These are phyloP conservation scores for Spodoptera litura DNA, from an alignment of 1,140 invertebrate species.

Conservation along the genomic window DNA sequence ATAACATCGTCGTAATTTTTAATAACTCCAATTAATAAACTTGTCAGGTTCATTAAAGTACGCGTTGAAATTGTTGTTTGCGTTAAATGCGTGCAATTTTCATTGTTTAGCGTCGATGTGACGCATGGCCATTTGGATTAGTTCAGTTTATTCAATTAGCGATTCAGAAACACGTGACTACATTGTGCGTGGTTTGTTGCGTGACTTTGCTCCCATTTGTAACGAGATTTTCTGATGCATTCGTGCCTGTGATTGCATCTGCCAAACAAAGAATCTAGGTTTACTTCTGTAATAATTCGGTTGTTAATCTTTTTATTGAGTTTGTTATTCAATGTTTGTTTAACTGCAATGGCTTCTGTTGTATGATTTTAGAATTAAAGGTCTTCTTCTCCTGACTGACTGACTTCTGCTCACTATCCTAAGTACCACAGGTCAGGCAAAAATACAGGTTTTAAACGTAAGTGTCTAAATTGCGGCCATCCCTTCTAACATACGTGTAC, in stretches of 20 bases:
- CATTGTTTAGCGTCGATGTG: slow-evolving; percentile 32
- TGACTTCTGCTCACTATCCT: too few species aligned
- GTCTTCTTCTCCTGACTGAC: too few species aligned
- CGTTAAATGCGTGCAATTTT: slow-evolving; percentile 38
- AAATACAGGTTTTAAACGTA: too few species aligned
- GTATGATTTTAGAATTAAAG: too few species aligned
- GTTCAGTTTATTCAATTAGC: slow-evolving; percentile 56
- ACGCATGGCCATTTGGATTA: slow-evolving; percentile 44
- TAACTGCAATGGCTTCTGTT: too few species aligned
- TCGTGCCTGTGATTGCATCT: slow-evolving; percentile 25
- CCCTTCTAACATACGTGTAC: too few species aligned
- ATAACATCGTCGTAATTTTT: slow-evolving; percentile 17
- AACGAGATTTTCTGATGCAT: slow-evolving; percentile 33
- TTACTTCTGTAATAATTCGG: slow-evolving; percentile 5
- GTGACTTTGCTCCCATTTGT: slow-evolving; percentile 34
- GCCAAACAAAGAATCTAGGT: slow-evolving; percentile 13
- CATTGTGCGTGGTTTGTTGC: slow-evolving; percentile 44
- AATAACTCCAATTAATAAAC: slow-evolving; percentile 26
- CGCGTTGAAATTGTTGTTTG: slow-evolving; percentile 15
- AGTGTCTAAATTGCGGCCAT: too few species aligned
- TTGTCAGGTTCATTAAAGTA: slow-evolving; percentile 23
- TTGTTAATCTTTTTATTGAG: slow-evolving; percentile 11
- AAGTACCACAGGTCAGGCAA: too few species aligned
- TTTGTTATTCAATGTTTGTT: too few species aligned
- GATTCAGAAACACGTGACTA: slow-evolving; percentile 48